Base-by-base conservation (phyloP, 2,888 invertebrate genomes). In the Autographa pulchrina region DNA sequence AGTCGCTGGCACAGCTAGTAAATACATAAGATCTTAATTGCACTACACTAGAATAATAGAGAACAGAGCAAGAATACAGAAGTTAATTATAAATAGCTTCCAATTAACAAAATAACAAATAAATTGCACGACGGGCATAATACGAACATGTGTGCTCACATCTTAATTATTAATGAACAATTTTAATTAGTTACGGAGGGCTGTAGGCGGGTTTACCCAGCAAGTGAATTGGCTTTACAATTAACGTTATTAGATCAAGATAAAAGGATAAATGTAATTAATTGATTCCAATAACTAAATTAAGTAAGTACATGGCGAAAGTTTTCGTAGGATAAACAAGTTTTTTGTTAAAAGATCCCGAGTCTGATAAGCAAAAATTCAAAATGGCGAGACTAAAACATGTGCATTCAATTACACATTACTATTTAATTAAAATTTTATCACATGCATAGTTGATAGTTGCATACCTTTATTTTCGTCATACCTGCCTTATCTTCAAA, bases 181-280 rank as follows among this genome's bases (percentile, higher is more conserved):
- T 48, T 48, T 48, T n/a, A 48, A 48, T 48, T 48, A 48, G n/a
- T n/a, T 48, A 48, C 8, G 48, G 8, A 48, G 48, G 7, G n/a
- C 48, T 48, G 48, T 48, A 5, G 5, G n/a, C n/a, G 5, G 2
- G n/a, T 11, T n/a, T 48, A 16, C 43, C 14, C n/a, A n/a, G 48
- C 6, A n/a, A 16, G n/a, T n/a, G n/a, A 48, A 48, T 48, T 48
- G 48, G 48, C 16, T 48, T n/a, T 38, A 38, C 38, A 48, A n/a
- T 48, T 48, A n/a, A 48, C 16, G n/a, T 48, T 48, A 43, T 48
- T n/a, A 48, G 43, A 48, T 48, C 48, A 48, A 48, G 48, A 48
- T n/a, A n/a, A 48, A n/a, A 7, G 48, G n/a, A 48, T 16, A n/a
- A n/a, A n/a, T 1, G n/a, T 43, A 43, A 43, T 43, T 43, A 43